A percentile compares a stretch with the other conserved stretches of the same genome.
Evolutionary conservation across 2,888 invertebrate genomes (phyloP).

Genomic region (Augochlorella aurata): DNA sequence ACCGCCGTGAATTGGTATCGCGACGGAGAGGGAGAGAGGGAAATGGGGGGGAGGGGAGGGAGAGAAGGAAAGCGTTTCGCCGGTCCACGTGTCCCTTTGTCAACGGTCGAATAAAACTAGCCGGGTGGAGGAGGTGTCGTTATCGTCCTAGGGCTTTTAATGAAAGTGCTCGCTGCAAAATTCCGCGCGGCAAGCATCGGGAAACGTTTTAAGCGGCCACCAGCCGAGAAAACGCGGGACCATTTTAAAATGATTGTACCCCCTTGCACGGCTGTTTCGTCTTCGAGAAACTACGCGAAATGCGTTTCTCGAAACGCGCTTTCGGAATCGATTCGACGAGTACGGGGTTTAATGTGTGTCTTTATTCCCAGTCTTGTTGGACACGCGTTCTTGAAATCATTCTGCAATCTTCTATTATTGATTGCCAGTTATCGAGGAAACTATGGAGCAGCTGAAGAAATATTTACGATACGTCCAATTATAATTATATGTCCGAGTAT

Average conservation of each 20-base stretch:
- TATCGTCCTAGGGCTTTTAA: conserved; percentile 53
- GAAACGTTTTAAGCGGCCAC: conserved; percentile 53
- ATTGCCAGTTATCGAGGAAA: too few species aligned
- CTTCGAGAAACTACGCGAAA: conserved; percentile 24
- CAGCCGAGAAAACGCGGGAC: conserved; percentile 43
- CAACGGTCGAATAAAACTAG: conserved; percentile 45
- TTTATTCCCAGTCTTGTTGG: too few species aligned
- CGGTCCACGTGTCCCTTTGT: conserved; percentile 55
- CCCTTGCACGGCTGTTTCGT: conserved; percentile 12
- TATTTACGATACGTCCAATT: too few species aligned
- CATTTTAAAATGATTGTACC: conserved; percentile 51
- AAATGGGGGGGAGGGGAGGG: background rate
- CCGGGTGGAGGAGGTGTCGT: conserved; percentile 41
- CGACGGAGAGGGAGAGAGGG: background rate
- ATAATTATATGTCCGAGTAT: too few species aligned
- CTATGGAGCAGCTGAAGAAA: too few species aligned
- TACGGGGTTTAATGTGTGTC: too few species aligned
- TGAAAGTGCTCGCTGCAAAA: conserved; percentile 60
- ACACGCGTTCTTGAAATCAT: too few species aligned
- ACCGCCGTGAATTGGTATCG: conserved; percentile 36
- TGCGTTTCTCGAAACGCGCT: conserved; percentile 44
- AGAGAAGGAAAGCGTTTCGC: conserved; percentile 30
- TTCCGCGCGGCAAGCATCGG: conserved; percentile 47
- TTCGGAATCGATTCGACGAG: too few species aligned
- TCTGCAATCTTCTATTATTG: too few species aligned